Percentiles rank a stretch among this genome's conserved stretches.
Conservation (phyloP, 2,888 invertebrate species). For the Selenia dentaria region DNA sequence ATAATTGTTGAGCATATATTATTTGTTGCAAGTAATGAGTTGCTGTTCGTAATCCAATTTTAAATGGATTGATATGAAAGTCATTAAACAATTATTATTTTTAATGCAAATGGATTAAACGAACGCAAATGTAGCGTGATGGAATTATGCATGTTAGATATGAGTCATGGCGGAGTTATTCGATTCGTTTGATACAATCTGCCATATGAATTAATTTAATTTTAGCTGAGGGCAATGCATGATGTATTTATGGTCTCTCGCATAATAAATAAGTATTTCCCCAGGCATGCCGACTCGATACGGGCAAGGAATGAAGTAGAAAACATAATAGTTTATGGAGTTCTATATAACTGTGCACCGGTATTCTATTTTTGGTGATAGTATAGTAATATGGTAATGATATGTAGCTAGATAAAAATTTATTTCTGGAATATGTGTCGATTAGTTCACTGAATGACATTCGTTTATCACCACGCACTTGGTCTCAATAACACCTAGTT, state of each 20-base stretch:
- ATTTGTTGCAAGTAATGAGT: too few species aligned
- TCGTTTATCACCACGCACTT: neutral
- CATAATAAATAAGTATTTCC: conserved; percentile 28
- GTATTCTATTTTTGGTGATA: neutral
- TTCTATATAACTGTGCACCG: neutral
- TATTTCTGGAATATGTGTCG: neutral
- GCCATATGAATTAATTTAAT: conserved; percentile 16
- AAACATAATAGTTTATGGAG: neutral
- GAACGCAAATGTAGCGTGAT: conserved; percentile 40
- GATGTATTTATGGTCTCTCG: conserved; percentile 18
- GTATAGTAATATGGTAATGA: too few species aligned
- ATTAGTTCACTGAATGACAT: neutral
- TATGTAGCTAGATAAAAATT: too few species aligned
- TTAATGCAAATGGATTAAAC: conserved; percentile 20
- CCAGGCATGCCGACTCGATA: conserved; percentile 20
- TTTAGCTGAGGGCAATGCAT: conserved; percentile 21
- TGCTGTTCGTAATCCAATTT: conserved; percentile 10
- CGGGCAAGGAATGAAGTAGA: conserved; percentile 12
- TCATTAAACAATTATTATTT: conserved; percentile 4
- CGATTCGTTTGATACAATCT: conserved; percentile 22
- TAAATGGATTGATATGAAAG: conserved; percentile 9
- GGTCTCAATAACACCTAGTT: neutral
- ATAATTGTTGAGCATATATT: too few species aligned
- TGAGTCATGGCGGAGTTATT: conserved; percentile 30
- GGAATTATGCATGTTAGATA: conserved; percentile 44